Percentiles rank a stretch among this genome's conserved stretches.
phyloP scores from a whole-genome alignment of 2,113 vertebrate species.

The Seriola quinqueradiata region DNA sequence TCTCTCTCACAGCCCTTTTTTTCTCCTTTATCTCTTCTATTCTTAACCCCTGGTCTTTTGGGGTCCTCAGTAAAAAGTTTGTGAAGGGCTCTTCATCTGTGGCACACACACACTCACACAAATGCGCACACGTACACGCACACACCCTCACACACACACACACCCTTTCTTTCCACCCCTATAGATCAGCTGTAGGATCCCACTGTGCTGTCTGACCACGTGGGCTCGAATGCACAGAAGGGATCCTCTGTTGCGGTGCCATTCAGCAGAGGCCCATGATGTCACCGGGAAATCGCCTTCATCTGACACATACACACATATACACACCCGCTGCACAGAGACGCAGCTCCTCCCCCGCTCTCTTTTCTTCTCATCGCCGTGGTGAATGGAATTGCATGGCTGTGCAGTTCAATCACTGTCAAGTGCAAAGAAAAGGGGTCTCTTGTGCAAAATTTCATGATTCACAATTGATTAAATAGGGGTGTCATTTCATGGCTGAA shows the following conservation, averaged over 20 bases:
- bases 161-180: constrained; percentile 21
- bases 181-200: constrained; percentile 62
- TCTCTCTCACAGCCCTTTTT: not conserved
- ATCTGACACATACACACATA: constrained; percentile 57
- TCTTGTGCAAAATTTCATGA: constrained; percentile 84
- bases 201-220: constrained; percentile 39
- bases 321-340: constrained; percentile 35
- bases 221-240: constrained; percentile 61
- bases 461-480: constrained; percentile 85
- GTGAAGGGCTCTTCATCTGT: constrained; percentile 27
- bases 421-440: constrained; percentile 80
- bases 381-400: constrained; percentile 84
- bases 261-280: constrained; percentile 70
- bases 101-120: constrained; percentile 7
- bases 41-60: constrained; percentile 43
- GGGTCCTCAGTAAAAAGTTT: constrained; percentile 50
- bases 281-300: constrained; percentile 73
- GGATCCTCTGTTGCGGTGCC: constrained; percentile 59
- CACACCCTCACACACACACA: constrained; percentile 8
- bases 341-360: constrained; percentile 58
- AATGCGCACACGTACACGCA: not conserved
- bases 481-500: constrained; percentile 83
- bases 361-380: constrained; percentile 75
- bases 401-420: constrained; percentile 86
- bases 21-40: constrained; percentile 22